These are phyloP conservation scores for Palythoa heliodiscus DNA, from an alignment of 92 coral and sea anemone genomes.

Conservation along the genomic window DNA sequence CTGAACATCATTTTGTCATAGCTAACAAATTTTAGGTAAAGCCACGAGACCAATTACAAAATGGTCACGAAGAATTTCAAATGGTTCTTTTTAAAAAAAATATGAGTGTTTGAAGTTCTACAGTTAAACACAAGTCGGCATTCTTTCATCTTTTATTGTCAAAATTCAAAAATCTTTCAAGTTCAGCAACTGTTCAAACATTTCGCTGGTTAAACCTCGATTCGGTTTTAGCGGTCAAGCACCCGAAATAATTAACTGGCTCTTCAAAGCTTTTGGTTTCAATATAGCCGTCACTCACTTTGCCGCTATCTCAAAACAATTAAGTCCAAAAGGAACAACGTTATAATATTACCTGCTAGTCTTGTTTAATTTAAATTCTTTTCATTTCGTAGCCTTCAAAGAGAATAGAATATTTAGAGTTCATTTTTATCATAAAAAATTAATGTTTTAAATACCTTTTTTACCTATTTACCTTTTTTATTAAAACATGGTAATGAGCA, in stretches of 20 bases:
- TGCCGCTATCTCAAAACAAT: neutral
- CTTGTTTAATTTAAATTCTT: neutral
- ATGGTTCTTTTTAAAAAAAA: neutral
- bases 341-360: neutral
- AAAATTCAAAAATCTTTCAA: neutral
- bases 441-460: neutral
- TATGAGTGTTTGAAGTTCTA: neutral
- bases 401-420: neutral
- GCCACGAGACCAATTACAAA: no score
- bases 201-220: neutral
- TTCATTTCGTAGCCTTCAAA: constrained; percentile 12
- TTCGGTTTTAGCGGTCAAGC: neutral
- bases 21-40: no score
- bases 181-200: constrained; percentile 16
- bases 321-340: neutral
- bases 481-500: neutral
- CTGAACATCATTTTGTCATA: no score
- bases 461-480: neutral
- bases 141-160: constrained; percentile 13
- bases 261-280: neutral
- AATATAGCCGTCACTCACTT: neutral
- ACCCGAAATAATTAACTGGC: neutral
- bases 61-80: neutral
- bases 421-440: neutral
- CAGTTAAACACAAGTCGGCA: neutral